Conservation (phyloP, 2,797 vertebrate species). For the Selene dorsalis region DNA sequence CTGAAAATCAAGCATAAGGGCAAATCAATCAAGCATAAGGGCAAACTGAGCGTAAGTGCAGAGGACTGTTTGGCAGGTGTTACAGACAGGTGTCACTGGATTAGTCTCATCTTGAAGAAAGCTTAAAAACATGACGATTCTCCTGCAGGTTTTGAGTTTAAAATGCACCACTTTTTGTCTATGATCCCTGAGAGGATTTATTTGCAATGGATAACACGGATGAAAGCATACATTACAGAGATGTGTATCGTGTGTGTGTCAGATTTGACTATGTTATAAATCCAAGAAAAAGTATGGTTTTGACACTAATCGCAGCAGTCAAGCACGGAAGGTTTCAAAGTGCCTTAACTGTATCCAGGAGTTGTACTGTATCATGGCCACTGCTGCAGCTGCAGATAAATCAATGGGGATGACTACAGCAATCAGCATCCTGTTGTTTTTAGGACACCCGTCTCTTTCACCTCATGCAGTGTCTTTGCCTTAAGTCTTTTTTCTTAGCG, state of each 20-base stretch:
- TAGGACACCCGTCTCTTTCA: neutral
- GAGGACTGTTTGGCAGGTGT: neutral
- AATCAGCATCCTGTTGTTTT: slow-evolving; percentile 1
- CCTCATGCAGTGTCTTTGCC: neutral
- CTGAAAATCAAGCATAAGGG: neutral
- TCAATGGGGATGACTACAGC: neutral
- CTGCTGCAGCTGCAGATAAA: slow-evolving; percentile 9
- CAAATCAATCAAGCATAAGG: neutral
- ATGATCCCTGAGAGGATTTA: neutral
- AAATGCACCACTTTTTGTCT: neutral
- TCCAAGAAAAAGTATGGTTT: neutral
- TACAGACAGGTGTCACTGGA: neutral
- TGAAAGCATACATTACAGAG: neutral
- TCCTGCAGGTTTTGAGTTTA: neutral
- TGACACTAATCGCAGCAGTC: neutral
- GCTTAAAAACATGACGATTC: neutral
- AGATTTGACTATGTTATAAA: neutral
- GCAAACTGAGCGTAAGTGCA: neutral
- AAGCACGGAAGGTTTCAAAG: neutral
- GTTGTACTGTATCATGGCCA: neutral
- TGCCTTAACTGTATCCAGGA: neutral
- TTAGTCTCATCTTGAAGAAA: neutral
- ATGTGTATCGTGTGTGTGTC: neutral
- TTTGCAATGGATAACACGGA: neutral
- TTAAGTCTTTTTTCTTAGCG: neutral